Evolutionary conservation across 2,797 vertebrate species (phyloP).

Genomic region (Fringilla coelebs): DNA sequence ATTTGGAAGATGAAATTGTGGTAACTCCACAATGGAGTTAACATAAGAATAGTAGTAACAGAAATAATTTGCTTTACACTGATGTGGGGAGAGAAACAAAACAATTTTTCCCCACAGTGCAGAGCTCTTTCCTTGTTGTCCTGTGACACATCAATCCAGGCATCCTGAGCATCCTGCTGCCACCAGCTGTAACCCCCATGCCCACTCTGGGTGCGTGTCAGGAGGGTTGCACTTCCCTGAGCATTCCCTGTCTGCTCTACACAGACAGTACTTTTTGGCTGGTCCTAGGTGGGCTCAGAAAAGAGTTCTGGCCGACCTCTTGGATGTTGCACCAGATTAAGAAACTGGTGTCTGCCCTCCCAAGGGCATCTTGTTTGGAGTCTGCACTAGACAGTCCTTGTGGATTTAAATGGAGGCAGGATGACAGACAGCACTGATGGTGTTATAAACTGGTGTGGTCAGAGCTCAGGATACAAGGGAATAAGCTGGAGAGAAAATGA

Average conservation of each 20-base stretch:
- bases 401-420: not conserved
- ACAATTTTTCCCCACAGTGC: not conserved
- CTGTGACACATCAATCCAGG: not conserved
- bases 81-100: not conserved
- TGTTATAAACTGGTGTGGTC: not conserved
- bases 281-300: not conserved
- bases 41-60: not conserved
- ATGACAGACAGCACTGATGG: not conserved
- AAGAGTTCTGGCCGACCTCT: not conserved
- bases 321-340: not conserved
- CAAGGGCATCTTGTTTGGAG: not conserved
- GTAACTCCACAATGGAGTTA: not conserved
- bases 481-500: not conserved
- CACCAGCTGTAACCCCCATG: not conserved
- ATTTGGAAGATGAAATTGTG: not conserved
- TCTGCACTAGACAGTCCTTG: not conserved
- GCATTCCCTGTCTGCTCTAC: not conserved
- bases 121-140: not conserved
- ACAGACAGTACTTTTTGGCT: accelerated
- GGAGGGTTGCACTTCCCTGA: not conserved
- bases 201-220: accelerated
- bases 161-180: not conserved
- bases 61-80: not conserved
- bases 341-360: not conserved
- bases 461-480: not conserved